Percentiles rank a stretch among this genome's conserved stretches.
Conservation (phyloP, 2,888 invertebrate genomes). For the Andrena bicolor region DNA sequence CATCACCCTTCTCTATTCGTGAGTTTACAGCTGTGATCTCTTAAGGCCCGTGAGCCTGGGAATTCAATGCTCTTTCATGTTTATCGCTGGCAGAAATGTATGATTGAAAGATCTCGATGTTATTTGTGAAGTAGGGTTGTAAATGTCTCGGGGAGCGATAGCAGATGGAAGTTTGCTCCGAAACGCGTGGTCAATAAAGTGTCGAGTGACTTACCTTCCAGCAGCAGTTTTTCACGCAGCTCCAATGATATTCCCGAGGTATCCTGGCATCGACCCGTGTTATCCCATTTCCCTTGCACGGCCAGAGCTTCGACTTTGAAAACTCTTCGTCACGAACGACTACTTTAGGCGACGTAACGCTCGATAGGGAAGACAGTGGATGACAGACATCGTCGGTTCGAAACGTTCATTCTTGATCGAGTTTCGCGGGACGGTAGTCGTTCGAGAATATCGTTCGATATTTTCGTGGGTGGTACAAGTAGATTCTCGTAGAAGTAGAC, state of each 20-base stretch:
- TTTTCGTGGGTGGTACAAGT: neutral
- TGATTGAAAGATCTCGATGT: too few species aligned
- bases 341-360: conserved; percentile 29
- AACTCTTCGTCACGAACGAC: conserved; percentile 21
- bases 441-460: neutral
- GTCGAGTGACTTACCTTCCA: conserved; percentile 54
- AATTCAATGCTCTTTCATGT: too few species aligned
- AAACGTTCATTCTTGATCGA: conserved; percentile 9
- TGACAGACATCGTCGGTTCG: conserved; percentile 10
- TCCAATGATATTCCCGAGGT: conserved; percentile 37
- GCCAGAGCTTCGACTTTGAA: conserved; percentile 32
- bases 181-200: conserved; percentile 1
- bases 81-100: too few species aligned
- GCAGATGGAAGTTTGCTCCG: neutral
- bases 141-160: neutral
- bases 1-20: neutral
- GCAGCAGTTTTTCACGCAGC: conserved; percentile 45
- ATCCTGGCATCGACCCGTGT: conserved; percentile 40
- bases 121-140: too few species aligned
- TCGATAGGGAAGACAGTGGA: conserved; percentile 29
- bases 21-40: neutral
- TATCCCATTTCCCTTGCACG: conserved; percentile 50
- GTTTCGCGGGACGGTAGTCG: neutral
- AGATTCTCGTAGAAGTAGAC: too few species aligned
- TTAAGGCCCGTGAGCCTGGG: too few species aligned